Evolutionary conservation across 2,888 invertebrate genomes (phyloP).

Genomic region (Melanophora roralis): DNA sequence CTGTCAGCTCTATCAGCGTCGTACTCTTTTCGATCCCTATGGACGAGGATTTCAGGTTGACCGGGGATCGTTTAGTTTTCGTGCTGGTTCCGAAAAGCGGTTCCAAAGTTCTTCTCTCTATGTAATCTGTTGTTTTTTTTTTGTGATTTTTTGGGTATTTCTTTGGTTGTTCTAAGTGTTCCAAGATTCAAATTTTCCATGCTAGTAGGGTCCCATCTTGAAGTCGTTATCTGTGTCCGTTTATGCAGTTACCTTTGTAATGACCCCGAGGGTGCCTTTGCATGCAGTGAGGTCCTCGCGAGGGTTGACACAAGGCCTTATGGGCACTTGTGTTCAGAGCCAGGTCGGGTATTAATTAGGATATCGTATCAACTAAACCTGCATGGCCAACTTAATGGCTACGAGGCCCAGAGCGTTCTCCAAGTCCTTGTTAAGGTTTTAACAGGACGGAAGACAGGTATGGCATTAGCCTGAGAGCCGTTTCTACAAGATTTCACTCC

Average conservation of each 20-base stretch:
- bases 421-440: conserved; percentile 50
- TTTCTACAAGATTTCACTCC: conserved; percentile 44
- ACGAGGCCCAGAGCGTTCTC: conserved; percentile 31
- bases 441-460: conserved; percentile 38
- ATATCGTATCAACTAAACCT: conserved; percentile 41
- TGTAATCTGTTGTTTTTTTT: too few relatives aligned
- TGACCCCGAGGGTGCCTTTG: conserved; percentile 34
- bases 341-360: conserved; percentile 39
- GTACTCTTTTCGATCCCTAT: too few relatives aligned
- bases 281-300: conserved; percentile 42
- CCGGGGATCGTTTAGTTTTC: too few relatives aligned
- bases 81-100: too few relatives aligned
- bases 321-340: conserved; percentile 44
- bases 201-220: background rate
- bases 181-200: too few relatives aligned
- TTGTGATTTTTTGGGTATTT: background rate
- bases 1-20: too few relatives aligned
- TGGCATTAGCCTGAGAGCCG: conserved; percentile 44
- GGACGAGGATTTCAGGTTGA: background rate
- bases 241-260: background rate
- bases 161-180: background rate
- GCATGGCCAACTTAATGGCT: conserved; percentile 46
- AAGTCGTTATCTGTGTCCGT: conserved; percentile 8
- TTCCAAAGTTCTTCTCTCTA: too few relatives aligned
- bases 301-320: conserved; percentile 36